Evolutionary conservation across 2,113 vertebrate species (phyloP), one percentile per base, ranked within the genome.

Genomic region (Turdus rufiventris): DNA sequence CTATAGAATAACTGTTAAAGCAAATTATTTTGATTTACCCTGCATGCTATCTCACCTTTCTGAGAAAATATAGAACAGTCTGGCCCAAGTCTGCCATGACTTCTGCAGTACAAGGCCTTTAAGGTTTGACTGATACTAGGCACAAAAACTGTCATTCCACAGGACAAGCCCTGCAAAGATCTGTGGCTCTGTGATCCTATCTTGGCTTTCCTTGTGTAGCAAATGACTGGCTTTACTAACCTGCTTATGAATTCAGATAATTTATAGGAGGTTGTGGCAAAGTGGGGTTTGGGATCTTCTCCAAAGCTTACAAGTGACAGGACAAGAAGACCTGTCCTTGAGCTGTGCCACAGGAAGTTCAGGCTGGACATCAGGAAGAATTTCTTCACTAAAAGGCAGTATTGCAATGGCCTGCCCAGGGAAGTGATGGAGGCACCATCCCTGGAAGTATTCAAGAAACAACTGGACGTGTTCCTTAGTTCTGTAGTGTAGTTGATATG

Each of bases 381-480:
- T 58, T 73, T 29, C 10, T 38, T 24, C 14, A 7, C 76, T 58
- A 33, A 45, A 73, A 80, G 18, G 23, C 57, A 51, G 13, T 4
- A 80, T 6, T 58, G 10, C 9, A 73, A 36, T 51, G 28, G 51
- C 18, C 51, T 66, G 26, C 18, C 18, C 18, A n/a, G 60, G 28
- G 10, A 66, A 42, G 33, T 8, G 36, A 26, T n/a, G 12, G 28
- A 38, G 36, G 17, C 28, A 65, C 12, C 58, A 24, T 18, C 17
- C 31, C 42, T 26, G 31, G 42, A 31, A 42, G 9, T 4, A 57
- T 36, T 80, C 18, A 80, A 29, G 38, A 34, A 67, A 47, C 2
- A 38, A 21, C 17, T 53, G 17, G 38, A 47, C 0, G 0, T 34
- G 8, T 6, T 17, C 14, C 45, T 47, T 34, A 31, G 14, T 54